Conservation (phyloP, 2,797 vertebrate genomes). For the Oreonectes daqikongensis region DNA sequence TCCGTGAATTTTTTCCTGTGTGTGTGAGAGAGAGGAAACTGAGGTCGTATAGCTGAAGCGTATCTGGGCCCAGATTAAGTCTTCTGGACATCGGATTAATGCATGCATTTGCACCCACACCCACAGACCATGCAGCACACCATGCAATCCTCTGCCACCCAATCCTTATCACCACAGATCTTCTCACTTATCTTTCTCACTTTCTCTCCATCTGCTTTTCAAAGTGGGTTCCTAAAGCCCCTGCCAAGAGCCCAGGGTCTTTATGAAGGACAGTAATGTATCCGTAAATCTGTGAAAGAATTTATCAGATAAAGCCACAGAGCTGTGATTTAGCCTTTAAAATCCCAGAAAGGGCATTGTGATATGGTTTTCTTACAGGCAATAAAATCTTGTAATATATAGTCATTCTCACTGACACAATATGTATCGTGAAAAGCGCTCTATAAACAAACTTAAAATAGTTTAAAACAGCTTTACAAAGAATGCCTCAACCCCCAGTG, state of each 20-base stretch:
- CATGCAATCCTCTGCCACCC: neutral
- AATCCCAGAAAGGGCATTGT: neutral
- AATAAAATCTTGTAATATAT: slow-evolving; percentile 1
- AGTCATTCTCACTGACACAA: neutral
- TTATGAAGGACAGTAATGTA: slow-evolving; percentile 25
- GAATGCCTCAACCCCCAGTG: neutral
- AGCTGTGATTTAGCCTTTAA: slow-evolving; percentile 23
- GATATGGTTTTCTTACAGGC: neutral
- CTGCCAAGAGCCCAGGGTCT: neutral
- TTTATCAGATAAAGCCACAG: slow-evolving; percentile 41
- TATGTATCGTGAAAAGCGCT: neutral
- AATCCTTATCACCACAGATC: slow-evolving; percentile 2
- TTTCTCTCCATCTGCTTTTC: slow-evolving; percentile 24
- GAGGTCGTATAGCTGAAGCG: neutral
- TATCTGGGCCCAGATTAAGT: neutral
- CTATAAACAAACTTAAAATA: neutral
- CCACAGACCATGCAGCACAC: neutral
- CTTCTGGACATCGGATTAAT: slow-evolving; percentile 7
- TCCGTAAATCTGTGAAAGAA: slow-evolving; percentile 28
- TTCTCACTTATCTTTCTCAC: slow-evolving; percentile 11
- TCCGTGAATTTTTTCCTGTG: no score
- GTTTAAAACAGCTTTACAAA: slow-evolving; percentile 2
- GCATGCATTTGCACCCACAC: slow-evolving; percentile 3
- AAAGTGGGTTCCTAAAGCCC: slow-evolving; percentile 25
- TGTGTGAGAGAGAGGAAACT: neutral